A percentile compares a stretch with the other conserved stretches of the same genome.
These are phyloP conservation scores for Dendrocopos noguchii DNA, from an alignment of 2,113 vertebrate species.

Conservation along the genomic window DNA sequence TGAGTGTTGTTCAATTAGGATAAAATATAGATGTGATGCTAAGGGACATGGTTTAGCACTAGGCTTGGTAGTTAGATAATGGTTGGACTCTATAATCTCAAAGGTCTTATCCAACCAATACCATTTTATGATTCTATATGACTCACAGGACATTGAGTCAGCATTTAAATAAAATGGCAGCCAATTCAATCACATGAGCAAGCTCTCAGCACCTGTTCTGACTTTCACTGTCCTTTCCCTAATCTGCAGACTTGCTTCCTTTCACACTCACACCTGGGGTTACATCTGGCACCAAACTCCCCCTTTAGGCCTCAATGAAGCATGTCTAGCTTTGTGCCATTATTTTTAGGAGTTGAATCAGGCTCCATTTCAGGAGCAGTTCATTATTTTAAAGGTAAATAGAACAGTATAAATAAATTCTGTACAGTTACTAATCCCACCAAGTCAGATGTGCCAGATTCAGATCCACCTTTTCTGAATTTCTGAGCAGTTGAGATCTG, in stretches of 20 bases:
- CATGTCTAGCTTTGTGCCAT: not conserved
- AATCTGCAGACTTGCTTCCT: not conserved
- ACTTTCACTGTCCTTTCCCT: not conserved
- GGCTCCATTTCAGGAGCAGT: not conserved
- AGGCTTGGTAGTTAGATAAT: too few species aligned
- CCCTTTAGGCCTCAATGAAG: not conserved
- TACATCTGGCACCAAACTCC: not conserved
- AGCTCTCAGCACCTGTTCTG: not conserved
- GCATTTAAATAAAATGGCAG: not conserved
- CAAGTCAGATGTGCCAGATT: not conserved
- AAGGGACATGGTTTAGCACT: too few species aligned
- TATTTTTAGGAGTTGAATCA: not conserved
- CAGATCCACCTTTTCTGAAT: not conserved
- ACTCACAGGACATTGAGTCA: not conserved
- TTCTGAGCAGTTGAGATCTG: not conserved
- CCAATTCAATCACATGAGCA: not conserved
- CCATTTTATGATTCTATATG: not conserved
- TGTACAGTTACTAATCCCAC: not conserved
- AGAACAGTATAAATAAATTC: not conserved
- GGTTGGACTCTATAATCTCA: too few species aligned
- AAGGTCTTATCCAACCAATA: too few species aligned
- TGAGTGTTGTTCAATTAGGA: not conserved
- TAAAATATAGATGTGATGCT: not conserved
- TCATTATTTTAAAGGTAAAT: not conserved
- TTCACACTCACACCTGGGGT: not conserved